phyloP scores from a whole-genome alignment of 2,113 vertebrate species.

The Macquaria australasica region DNA sequence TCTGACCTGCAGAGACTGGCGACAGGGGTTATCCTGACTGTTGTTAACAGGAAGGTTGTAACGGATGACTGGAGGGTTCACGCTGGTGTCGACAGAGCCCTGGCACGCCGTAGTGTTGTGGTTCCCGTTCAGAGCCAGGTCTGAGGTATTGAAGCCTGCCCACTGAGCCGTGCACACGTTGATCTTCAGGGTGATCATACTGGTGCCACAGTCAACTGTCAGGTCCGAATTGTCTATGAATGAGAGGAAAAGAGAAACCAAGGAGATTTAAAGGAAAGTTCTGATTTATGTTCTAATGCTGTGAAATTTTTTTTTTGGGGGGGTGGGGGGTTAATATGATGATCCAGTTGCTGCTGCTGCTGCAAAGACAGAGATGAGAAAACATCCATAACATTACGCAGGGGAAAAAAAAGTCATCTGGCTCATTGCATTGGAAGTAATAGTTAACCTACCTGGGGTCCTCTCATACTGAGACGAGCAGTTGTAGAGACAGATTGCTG shows the following conservation, averaged over 20 bases:
- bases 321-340: neutral
- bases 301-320: neutral
- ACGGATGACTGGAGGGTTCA: slow-evolving; percentile 79
- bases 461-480: slow-evolving; percentile 78
- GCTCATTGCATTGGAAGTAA: too few relatives aligned
- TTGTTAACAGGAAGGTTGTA: slow-evolving; percentile 83
- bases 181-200: slow-evolving; percentile 79
- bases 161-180: slow-evolving; percentile 85
- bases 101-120: slow-evolving; percentile 75
- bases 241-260: neutral
- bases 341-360: neutral
- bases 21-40: slow-evolving; percentile 80
- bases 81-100: slow-evolving; percentile 74
- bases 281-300: neutral
- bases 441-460: slow-evolving; percentile 74
- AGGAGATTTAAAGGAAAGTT: neutral
- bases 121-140: slow-evolving; percentile 82
- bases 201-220: slow-evolving; percentile 79
- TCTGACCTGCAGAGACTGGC: slow-evolving; percentile 82
- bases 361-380: neutral
- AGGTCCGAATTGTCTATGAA: slow-evolving; percentile 81
- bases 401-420: too few relatives aligned
- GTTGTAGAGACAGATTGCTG: slow-evolving; percentile 72
- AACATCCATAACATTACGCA: neutral
- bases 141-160: slow-evolving; percentile 77